Conservation (phyloP, 2,888 invertebrate species). For the Gerosis bhagava region DNA sequence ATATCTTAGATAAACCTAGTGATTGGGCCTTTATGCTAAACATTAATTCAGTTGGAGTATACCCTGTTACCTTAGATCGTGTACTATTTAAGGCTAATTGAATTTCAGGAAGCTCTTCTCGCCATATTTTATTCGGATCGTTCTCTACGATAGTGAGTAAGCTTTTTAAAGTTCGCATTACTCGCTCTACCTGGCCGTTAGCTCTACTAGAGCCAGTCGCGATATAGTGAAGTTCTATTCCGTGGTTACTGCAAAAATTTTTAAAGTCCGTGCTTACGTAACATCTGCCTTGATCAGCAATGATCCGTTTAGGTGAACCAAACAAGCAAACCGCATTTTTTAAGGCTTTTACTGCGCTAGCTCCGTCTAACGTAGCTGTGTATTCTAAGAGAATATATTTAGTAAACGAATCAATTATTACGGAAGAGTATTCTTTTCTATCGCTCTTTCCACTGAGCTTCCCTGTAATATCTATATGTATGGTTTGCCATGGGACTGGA, state of each 20-base stretch:
- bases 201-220: constrained; percentile 37
- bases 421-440: constrained; percentile 36
- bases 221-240: constrained; percentile 35
- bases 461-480: constrained; percentile 39
- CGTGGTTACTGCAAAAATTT: constrained; percentile 20
- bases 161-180: constrained; percentile 35
- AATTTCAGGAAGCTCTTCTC: constrained; percentile 30
- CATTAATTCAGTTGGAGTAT: constrained; percentile 35
- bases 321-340: constrained; percentile 32
- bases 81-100: constrained; percentile 37
- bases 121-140: constrained; percentile 27
- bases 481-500: constrained; percentile 36
- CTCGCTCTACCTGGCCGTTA: constrained; percentile 35
- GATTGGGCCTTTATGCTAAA: constrained; percentile 30
- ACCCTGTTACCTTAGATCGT: constrained; percentile 29
- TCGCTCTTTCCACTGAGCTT: constrained; percentile 41
- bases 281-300: constrained; percentile 34
- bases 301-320: constrained; percentile 28
- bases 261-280: constrained; percentile 26
- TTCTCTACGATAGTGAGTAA: constrained; percentile 31
- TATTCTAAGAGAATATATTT: constrained; percentile 36
- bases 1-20: constrained; percentile 11
- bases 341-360: constrained; percentile 27
- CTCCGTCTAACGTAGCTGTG: constrained; percentile 25
- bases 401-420: constrained; percentile 38